These are phyloP conservation scores for Ommatoiulus sabulosus DNA, from an alignment of 2,888 invertebrate species.

Conservation along the genomic window DNA sequence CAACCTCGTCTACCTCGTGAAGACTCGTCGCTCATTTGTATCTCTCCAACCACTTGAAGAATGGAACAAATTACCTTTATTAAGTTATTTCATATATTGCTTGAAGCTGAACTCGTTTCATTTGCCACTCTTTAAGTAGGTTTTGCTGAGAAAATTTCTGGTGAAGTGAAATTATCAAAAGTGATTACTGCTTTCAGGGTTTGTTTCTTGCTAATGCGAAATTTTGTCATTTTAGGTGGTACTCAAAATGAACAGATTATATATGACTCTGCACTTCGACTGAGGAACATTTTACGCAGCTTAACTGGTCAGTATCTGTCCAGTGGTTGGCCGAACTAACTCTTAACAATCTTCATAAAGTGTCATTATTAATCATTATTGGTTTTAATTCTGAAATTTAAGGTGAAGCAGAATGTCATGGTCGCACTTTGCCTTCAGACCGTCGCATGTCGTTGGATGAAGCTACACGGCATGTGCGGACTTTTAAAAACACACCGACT, in stretches of 20 bases:
- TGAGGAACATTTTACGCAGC: conserved; percentile 31
- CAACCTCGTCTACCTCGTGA: no score
- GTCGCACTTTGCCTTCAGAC: neutral
- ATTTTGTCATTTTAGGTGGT: conserved; percentile 11
- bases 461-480: conserved; percentile 5
- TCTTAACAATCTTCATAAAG: neutral
- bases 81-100: no score
- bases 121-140: no score
- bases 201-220: neutral
- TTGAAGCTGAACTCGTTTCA: no score
- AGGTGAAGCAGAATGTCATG: conserved; percentile 55
- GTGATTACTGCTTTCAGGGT: neutral
- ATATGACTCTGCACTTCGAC: conserved; percentile 1
- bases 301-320: conserved; percentile 18
- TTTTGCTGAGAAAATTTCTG: no score
- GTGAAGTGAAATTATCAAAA: neutral
- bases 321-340: neutral
- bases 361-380: neutral
- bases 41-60: no score
- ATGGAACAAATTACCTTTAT: no score
- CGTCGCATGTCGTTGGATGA: conserved; percentile 25
- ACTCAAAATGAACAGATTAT: neutral
- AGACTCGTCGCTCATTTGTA: no score
- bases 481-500: neutral
- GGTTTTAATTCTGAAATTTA: neutral